Evolutionary conservation across 1,140 invertebrate species (phyloP), one percentile per base, ranked within the genome.

Genomic region (Camponotus pennsylvanicus): DNA sequence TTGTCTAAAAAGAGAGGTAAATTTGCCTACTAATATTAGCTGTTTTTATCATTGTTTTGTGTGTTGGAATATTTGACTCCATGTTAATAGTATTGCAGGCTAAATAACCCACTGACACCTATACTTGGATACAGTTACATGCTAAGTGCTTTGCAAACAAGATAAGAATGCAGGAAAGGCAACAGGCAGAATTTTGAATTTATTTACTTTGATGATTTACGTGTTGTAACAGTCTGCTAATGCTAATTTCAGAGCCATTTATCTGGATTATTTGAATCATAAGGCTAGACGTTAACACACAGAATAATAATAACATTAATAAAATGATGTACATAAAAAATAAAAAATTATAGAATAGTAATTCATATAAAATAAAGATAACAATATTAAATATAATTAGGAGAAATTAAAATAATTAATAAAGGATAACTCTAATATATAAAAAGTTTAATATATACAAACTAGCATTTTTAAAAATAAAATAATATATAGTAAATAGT

Each of bases 181-280:
- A 32, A 37, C 32, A 49, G 8, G 13, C 27, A 1, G 1, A 49
- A 27, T 42, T 66, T 18, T 49, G 66, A 78, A 70, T 59, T 55
- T 80, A 32, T 80, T 80, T 80, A 80, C 66, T 40, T 80, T 80
- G 37, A n/a, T 80, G 78, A 80, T 80, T 80, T 80, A 80, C 49
- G 18, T 78, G 27, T 80, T 59, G 5, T n/a, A 70, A 80, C 45
- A 80, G 66, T 4, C 9, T 37, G 34, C 18, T 11, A 13, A 15
- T 78, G 18, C 18, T 78, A 78, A 78, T 64, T 15, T 15, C 18
- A 37, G 11, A 61, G 37, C 61, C 18, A 11, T 32, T 66, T 66
- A 6, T 66, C 11, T 7, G 18, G 7, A 49, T 49, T 42, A 13
- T 45, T 3, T 11, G 34, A 6, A 57, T 3, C 32, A 15, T 34